These are phyloP conservation scores for Hydriomena furcata DNA, from an alignment of 2,888 invertebrate species.

Conservation along the genomic window DNA sequence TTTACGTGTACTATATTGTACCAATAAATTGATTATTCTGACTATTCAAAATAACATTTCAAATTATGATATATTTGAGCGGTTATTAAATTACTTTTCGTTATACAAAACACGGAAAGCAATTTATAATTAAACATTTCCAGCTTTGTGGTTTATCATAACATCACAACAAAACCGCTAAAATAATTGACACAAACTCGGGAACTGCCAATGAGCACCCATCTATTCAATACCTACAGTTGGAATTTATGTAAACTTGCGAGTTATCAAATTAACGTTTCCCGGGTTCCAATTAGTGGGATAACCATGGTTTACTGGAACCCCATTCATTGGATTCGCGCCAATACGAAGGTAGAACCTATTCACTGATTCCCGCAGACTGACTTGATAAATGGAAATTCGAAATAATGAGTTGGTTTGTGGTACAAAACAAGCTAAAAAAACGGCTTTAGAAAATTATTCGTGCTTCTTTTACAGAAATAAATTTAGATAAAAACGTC, in stretches of 20 bases:
- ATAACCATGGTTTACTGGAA: constrained; percentile 45
- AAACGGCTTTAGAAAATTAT: background rate
- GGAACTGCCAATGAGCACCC: constrained; percentile 17
- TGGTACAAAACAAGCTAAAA: constrained; percentile 17
- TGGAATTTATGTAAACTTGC: constrained; percentile 47
- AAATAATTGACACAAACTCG: constrained; percentile 20
- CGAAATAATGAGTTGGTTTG: constrained; percentile 29
- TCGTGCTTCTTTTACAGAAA: background rate
- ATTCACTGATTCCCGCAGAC: constrained; percentile 35
- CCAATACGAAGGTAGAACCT: constrained; percentile 36
- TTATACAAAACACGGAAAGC: constrained; percentile 2
- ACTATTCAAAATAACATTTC: too few relatives aligned
- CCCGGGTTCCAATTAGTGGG: constrained; percentile 54
- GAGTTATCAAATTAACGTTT: constrained; percentile 59
- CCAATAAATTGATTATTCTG: too few relatives aligned
- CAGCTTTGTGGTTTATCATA: constrained; percentile 8
- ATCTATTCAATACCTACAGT: constrained; percentile 33
- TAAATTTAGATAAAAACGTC: background rate
- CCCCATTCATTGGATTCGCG: constrained; percentile 47
- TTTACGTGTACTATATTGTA: too few relatives aligned
- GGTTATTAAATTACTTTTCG: background rate
- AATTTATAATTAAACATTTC: constrained; percentile 8
- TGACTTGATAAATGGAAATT: constrained; percentile 27
- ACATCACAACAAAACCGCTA: constrained; percentile 6
- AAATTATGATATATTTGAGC: too few relatives aligned